Percentiles rank a stretch among this genome's conserved stretches.
Evolutionary conservation across 2,113 vertebrate species (phyloP).

Genomic region (Bubo bubo): DNA sequence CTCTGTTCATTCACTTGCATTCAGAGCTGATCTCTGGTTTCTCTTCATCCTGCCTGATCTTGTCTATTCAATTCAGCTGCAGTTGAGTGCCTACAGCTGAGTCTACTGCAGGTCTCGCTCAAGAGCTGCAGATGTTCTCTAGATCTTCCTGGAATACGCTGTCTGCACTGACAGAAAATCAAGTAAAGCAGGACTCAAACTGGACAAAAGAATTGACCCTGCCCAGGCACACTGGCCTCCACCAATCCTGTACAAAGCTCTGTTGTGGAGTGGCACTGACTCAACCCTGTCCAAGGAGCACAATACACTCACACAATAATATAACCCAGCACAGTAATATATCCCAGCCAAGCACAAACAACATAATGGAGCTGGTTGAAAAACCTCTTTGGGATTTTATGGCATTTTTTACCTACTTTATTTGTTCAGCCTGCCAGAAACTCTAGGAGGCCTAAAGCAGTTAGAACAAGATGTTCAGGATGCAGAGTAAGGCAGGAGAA

Average conservation of each 20-base stretch:
- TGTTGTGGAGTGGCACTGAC: neutral
- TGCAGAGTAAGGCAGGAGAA: neutral
- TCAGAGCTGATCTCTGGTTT: neutral
- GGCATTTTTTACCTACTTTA: neutral
- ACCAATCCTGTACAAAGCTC: fast-evolving
- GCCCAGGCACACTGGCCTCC: neutral
- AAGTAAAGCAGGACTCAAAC: neutral
- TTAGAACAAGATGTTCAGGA: slow-evolving; percentile 15
- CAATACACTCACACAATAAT: neutral
- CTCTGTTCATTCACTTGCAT: neutral
- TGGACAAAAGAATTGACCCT: neutral
- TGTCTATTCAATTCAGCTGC: neutral
- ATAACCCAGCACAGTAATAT: neutral
- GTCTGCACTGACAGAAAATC: neutral
- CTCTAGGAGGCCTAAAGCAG: neutral
- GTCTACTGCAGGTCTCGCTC: neutral
- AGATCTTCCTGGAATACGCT: neutral
- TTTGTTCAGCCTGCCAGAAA: slow-evolving; percentile 10
- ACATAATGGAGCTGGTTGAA: neutral
- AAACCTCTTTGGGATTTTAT: slow-evolving; percentile 3
- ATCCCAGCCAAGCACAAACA: slow-evolving; percentile 6
- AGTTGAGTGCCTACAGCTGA: neutral
- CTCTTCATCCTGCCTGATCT: neutral
- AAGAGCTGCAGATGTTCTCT: neutral
- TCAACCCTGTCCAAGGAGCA: neutral